Evolutionary conservation across 2,888 invertebrate genomes (phyloP).

Genomic region (Agrotis puta): DNA sequence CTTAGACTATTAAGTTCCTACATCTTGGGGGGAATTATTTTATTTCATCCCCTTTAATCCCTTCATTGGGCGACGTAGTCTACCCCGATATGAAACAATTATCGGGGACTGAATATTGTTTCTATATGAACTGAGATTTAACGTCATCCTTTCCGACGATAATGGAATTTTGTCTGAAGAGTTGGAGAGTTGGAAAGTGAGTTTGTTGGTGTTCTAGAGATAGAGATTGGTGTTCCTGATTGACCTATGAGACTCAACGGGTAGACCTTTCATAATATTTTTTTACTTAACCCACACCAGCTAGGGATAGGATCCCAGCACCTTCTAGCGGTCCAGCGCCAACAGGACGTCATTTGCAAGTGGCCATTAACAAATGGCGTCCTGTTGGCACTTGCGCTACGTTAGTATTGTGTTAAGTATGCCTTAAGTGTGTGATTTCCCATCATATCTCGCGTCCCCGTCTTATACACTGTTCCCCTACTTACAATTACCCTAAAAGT

Average conservation of each 20-base stretch:
- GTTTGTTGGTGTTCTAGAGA: not conserved
- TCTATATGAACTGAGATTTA: constrained; percentile 9
- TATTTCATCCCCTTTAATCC: constrained; percentile 70
- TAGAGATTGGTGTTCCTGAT: too few relatives aligned
- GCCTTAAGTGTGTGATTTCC: too few relatives aligned
- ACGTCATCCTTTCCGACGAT: not conserved
- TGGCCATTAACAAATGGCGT: too few relatives aligned
- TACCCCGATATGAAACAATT: constrained; percentile 37
- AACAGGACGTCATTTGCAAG: too few relatives aligned
- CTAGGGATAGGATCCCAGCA: too few relatives aligned
- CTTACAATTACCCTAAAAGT: too few relatives aligned
- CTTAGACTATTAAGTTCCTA: constrained; percentile 89
- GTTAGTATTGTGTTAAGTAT: too few relatives aligned
- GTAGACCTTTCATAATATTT: not conserved
- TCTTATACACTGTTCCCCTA: too few relatives aligned
- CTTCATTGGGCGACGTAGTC: constrained; percentile 54
- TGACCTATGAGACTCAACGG: too few relatives aligned
- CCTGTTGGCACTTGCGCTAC: too few relatives aligned
- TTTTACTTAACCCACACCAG: not conserved
- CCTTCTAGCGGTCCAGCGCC: too few relatives aligned
- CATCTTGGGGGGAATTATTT: constrained; percentile 76
- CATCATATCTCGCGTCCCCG: too few relatives aligned
- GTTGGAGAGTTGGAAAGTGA: not conserved
- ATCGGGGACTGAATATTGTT: constrained; percentile 30
- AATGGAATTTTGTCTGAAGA: not conserved